These are phyloP conservation scores for Apotomis betuletana DNA, from an alignment of 2,888 invertebrate genomes.

Conservation along the genomic window DNA sequence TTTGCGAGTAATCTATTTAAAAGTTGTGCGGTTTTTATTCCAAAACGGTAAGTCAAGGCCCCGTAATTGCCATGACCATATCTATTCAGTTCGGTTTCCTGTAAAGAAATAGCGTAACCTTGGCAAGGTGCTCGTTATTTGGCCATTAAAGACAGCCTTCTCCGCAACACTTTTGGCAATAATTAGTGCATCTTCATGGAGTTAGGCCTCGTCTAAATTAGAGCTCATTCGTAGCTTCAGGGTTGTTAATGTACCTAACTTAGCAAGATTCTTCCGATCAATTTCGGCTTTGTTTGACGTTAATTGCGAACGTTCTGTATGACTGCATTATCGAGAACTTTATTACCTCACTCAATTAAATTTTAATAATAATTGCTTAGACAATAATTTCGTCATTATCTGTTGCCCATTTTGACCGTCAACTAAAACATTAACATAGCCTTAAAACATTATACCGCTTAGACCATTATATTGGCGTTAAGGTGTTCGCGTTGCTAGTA, in stretches of 20 bases:
- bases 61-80: conserved; percentile 77
- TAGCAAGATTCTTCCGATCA: background rate
- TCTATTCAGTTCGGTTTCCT: conserved; percentile 80
- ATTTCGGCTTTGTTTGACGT: conserved; percentile 1
- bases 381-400: conserved; percentile 40
- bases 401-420: conserved; percentile 21
- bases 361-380: conserved; percentile 47
- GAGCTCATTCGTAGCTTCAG: background rate
- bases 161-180: conserved; percentile 68
- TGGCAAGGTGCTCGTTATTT: conserved; percentile 78
- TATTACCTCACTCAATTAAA: conserved; percentile 46
- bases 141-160: conserved; percentile 74
- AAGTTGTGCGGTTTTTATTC: conserved; percentile 72
- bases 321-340: conserved; percentile 11
- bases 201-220: conserved; percentile 23
- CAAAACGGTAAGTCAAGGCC: conserved; percentile 82
- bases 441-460: conserved; percentile 57
- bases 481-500: conserved; percentile 55
- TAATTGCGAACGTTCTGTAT: conserved; percentile 7
- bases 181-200: conserved; percentile 54
- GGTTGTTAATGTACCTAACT: background rate
- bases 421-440: conserved; percentile 45
- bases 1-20: conserved; percentile 60
- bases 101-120: conserved; percentile 73
- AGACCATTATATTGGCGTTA: conserved; percentile 50